phyloP scores from a whole-genome alignment of 2,113 vertebrate genomes.

The Morone chrysops region DNA sequence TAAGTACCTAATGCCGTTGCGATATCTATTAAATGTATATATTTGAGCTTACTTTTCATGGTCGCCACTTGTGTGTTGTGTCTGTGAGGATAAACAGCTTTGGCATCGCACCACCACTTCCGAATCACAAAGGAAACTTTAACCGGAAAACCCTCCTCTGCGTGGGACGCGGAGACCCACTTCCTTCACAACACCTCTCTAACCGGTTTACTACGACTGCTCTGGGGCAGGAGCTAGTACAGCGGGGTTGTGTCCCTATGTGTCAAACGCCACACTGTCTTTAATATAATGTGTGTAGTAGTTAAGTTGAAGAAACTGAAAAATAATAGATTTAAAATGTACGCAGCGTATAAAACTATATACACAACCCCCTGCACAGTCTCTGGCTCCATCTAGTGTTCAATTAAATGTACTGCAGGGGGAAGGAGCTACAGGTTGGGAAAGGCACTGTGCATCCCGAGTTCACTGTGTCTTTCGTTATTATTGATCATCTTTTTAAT shows the following conservation, averaged over 20 bases:
- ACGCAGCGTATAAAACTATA: not conserved
- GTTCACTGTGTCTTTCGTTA: not conserved
- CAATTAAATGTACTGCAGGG: not conserved
- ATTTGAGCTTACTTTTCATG: conserved; percentile 69
- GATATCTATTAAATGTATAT: not conserved
- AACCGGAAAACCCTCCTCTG: conserved; percentile 78
- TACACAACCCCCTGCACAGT: not conserved
- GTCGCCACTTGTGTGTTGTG: conserved; percentile 62
- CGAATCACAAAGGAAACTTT: conserved; percentile 83
- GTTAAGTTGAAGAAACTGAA: not conserved
- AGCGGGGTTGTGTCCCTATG: not conserved
- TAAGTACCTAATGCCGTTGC: not conserved
- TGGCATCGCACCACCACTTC: conserved; percentile 70
- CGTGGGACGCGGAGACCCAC: conserved; percentile 55
- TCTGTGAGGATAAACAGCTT: conserved; percentile 50
- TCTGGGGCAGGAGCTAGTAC: not conserved
- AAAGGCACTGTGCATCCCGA: not conserved
- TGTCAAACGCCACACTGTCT: not conserved
- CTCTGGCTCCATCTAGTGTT: conserved; percentile 63
- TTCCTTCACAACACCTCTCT: conserved; percentile 54
- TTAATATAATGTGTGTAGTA: too few species aligned
- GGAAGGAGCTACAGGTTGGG: conserved; percentile 25
- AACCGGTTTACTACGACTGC: not conserved
- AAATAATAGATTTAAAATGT: not conserved
- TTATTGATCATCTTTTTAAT: not conserved